These are phyloP conservation scores for Daboia siamensis DNA, from an alignment of 2,113 vertebrate genomes.

Conservation along the genomic window DNA sequence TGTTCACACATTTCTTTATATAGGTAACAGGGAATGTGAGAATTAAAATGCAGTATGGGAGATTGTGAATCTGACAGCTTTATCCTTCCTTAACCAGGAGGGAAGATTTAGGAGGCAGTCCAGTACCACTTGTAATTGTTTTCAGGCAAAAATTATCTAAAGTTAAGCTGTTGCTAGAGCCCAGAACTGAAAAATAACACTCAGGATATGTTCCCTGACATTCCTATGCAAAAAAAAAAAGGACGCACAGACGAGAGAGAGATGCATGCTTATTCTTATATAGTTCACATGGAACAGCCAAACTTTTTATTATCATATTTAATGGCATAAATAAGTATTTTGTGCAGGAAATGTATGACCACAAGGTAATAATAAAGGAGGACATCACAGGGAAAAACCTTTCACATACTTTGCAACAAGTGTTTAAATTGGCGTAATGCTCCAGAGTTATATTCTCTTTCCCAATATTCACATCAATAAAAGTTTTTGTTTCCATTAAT, in stretches of 20 bases:
- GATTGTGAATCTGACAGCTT: background rate
- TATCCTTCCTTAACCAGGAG: background rate
- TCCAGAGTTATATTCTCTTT: constrained; percentile 9
- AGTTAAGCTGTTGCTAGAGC: background rate
- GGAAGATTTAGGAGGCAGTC: background rate
- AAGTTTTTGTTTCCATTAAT: constrained; percentile 27
- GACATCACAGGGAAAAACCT: constrained; percentile 31
- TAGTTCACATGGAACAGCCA: constrained; percentile 16
- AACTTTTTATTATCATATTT: constrained; percentile 38
- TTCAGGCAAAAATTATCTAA: background rate
- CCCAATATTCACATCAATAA: constrained; percentile 25
- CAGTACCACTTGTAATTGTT: background rate
- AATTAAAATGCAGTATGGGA: background rate
- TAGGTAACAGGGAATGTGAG: background rate
- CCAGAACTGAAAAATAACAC: background rate
- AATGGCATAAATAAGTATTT: constrained; percentile 50
- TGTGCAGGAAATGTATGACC: constrained; percentile 48
- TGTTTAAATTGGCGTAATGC: constrained; percentile 41
- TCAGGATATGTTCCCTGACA: background rate
- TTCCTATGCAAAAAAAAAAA: background rate
- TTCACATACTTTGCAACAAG: constrained; percentile 43
- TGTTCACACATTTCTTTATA: background rate
- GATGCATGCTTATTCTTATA: background rate
- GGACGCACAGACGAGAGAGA: background rate
- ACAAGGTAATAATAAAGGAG: constrained; percentile 26